A percentile compares a stretch with the other conserved stretches of the same genome.
Conservation (phyloP, 1,140 invertebrate genomes). For the Tribolium madens region DNA sequence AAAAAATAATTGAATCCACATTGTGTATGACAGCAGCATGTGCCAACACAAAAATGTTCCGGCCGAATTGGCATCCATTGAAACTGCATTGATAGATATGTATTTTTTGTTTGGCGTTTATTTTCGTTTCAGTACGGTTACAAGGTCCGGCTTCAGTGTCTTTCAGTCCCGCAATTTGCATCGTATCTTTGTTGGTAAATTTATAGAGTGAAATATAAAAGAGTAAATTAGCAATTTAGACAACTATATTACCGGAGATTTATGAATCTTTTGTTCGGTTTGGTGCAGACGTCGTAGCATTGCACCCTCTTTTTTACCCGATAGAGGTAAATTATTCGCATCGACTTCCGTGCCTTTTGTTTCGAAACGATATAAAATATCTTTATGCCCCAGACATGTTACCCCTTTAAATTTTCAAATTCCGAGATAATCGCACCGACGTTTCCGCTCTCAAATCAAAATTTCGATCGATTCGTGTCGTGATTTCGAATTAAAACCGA, state of each 20-base stretch:
- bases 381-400: constrained; percentile 24
- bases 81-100: constrained; percentile 24
- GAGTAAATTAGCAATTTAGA: constrained; percentile 43
- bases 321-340: constrained; percentile 43
- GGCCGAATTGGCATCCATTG: constrained; percentile 7
- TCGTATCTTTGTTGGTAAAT: constrained; percentile 45
- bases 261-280: constrained; percentile 41
- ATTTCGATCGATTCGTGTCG: constrained; percentile 9
- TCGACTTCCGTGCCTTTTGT: constrained; percentile 41
- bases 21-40: constrained; percentile 44
- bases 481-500: constrained; percentile 42
- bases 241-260: constrained; percentile 44
- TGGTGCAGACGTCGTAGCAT: constrained; percentile 36
- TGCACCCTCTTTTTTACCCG: constrained; percentile 40
- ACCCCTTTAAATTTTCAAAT: constrained; percentile 21
- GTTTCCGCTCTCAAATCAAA: constrained; percentile 8
- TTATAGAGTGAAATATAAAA: constrained; percentile 44
- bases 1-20: constrained; percentile 40
- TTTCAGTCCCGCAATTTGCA: constrained; percentile 20
- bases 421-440: constrained; percentile 16
- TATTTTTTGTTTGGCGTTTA: not conserved
- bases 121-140: not conserved
- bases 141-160: constrained; percentile 21
- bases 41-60: constrained; percentile 37
- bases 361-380: constrained; percentile 41